A percentile compares a stretch with the other conserved stretches of the same genome.
These are phyloP conservation scores for Alcedo quadribrachys DNA, from an alignment of 2,797 vertebrate genomes.

Conservation along the genomic window DNA sequence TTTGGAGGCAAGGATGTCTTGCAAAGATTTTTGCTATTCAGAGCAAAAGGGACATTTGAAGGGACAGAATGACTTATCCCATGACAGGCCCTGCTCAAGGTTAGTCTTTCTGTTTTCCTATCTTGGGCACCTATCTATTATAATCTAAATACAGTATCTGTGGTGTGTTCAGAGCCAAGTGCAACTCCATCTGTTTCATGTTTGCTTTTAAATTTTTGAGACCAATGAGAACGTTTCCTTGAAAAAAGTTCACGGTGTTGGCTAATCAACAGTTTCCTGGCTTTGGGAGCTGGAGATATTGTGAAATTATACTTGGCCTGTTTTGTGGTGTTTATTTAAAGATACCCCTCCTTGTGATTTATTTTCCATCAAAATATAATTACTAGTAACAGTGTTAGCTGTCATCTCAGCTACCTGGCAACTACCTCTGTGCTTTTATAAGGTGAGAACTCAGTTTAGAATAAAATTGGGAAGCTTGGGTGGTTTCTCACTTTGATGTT, in stretches of 20 bases:
- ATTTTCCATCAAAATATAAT: slow-evolving; percentile 64
- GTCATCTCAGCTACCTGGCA: slow-evolving; percentile 53
- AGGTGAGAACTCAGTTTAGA: slow-evolving; percentile 38
- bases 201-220: slow-evolving; percentile 8
- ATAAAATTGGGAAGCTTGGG: slow-evolving; percentile 17
- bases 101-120: neutral
- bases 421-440: slow-evolving; percentile 55
- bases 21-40: neutral
- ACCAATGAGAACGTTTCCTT: slow-evolving; percentile 11
- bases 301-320: slow-evolving; percentile 39
- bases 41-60: neutral
- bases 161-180: neutral
- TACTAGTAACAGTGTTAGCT: slow-evolving; percentile 57
- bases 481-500: slow-evolving; percentile 33
- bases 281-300: slow-evolving; percentile 49
- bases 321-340: slow-evolving; percentile 66
- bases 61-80: fast-evolving
- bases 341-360: slow-evolving; percentile 50
- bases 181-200: neutral
- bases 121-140: fast-evolving
- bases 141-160: neutral
- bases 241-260: neutral
- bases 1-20: neutral
- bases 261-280: slow-evolving; percentile 3
- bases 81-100: too few species aligned